Conservation (phyloP, 2,797 vertebrate species). For the Pseudochirops cupreus region DNA sequence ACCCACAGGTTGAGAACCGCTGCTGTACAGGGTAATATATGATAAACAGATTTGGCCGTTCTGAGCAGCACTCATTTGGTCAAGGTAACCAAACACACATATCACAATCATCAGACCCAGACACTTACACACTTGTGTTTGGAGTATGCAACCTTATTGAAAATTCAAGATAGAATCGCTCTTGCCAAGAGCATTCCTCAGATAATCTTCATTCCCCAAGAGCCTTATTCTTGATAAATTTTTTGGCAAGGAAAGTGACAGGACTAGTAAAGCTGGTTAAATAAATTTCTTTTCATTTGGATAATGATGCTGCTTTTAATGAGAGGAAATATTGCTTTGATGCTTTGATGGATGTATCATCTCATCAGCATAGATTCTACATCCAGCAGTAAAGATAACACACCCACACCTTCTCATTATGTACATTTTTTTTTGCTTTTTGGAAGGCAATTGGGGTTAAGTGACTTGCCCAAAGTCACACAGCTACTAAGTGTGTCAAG, state of each 20-base stretch:
- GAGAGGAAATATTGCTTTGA: conserved; percentile 24
- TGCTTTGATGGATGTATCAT: background rate
- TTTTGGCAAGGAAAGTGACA: conserved; percentile 38
- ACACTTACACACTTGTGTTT: background rate
- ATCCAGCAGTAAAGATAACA: background rate
- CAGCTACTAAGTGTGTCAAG: too few relatives aligned
- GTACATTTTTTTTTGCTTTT: background rate
- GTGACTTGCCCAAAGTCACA: too few relatives aligned
- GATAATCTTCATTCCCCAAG: background rate
- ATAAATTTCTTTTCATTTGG: conserved; percentile 51
- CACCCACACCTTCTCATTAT: background rate
- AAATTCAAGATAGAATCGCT: background rate
- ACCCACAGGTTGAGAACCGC: too few relatives aligned
- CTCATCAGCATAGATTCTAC: background rate
- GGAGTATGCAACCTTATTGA: background rate
- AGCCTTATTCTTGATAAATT: conserved; percentile 31
- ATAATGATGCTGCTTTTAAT: conserved; percentile 44
- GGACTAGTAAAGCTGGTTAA: conserved; percentile 44
- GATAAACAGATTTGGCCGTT: background rate
- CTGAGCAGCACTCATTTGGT: background rate
- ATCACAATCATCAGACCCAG: background rate
- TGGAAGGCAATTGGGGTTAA: too few relatives aligned
- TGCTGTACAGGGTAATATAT: background rate
- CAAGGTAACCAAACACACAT: background rate
- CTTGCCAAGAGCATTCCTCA: background rate